Evolutionary conservation across 92 coral and sea anemone species (phyloP).

Genomic region (Galaxea fascicularis): DNA sequence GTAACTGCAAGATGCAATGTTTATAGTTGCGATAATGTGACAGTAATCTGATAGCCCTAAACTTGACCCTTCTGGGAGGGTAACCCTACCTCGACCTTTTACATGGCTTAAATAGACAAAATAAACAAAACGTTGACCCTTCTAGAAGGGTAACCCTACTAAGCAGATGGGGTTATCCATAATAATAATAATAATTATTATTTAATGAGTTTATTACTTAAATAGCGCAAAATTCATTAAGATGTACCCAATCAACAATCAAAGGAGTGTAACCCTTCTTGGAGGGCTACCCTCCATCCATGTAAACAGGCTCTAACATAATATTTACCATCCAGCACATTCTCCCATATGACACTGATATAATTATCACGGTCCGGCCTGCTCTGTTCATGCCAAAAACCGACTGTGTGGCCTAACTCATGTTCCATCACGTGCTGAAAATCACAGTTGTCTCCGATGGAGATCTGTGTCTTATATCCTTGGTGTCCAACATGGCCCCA

Average conservation of each 20-base stretch:
- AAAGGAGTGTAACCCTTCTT: constrained; percentile 11
- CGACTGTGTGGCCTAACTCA: constrained; percentile 83
- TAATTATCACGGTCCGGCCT: constrained; percentile 76
- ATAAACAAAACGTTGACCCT: constrained; percentile 43
- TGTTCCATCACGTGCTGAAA: constrained; percentile 86
- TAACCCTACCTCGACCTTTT: constrained; percentile 42
- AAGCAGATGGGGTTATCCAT: constrained; percentile 64
- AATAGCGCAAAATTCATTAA: no score
- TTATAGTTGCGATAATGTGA: background rate
- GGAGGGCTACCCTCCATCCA: constrained; percentile 1
- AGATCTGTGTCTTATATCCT: constrained; percentile 75
- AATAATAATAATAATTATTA: no score
- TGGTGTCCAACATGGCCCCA: constrained; percentile 89
- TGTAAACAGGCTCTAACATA: background rate
- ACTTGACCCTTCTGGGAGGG: constrained; percentile 43
- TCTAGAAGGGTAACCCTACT: constrained; percentile 55
- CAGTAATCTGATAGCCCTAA: constrained; percentile 28
- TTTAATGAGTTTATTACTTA: no score
- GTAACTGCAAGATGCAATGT: no score
- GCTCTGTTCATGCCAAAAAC: constrained; percentile 90
- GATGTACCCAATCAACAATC: constrained; percentile 51
- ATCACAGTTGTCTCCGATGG: constrained; percentile 86
- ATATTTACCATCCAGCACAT: constrained; percentile 64
- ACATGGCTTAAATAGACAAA: constrained; percentile 56
- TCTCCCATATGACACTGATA: constrained; percentile 66